These are phyloP conservation scores for Doryteuthis pealeii DNA, from an alignment of 1,140 invertebrate genomes.

Conservation along the genomic window DNA sequence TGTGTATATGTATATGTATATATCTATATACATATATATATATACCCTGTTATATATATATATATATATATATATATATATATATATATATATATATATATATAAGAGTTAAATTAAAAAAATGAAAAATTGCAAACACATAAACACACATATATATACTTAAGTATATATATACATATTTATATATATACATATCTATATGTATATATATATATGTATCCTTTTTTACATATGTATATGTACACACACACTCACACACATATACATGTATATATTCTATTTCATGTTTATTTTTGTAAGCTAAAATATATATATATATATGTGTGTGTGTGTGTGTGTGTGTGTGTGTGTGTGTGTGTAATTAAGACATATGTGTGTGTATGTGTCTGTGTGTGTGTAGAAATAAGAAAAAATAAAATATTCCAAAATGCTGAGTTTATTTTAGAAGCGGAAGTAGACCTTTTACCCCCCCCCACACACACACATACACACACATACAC, in stretches of 20 bases:
- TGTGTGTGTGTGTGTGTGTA: too few species aligned
- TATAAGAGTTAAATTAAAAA: background rate
- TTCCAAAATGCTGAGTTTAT: too few species aligned
- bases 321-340: too few species aligned
- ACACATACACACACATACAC: too few species aligned
- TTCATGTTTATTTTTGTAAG: too few species aligned
- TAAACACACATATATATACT: background rate
- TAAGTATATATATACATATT: background rate
- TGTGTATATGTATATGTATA: background rate
- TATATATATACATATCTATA: conserved; percentile 2
- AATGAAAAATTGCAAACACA: background rate
- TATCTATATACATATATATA: background rate
- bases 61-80: background rate
- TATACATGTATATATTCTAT: background rate
- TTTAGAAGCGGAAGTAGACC: too few species aligned
- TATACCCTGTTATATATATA: background rate
- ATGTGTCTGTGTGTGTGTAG: too few species aligned
- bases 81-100: background rate
- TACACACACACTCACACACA: background rate
- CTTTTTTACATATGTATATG: background rate
- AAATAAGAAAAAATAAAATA: too few species aligned
- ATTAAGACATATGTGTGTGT: too few species aligned
- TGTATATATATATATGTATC: background rate
- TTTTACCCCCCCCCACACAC: too few species aligned
- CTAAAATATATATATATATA: too few species aligned